Evolutionary conservation across 2,888 invertebrate species (phyloP).

Genomic region (Philhelius pedissequus): DNA sequence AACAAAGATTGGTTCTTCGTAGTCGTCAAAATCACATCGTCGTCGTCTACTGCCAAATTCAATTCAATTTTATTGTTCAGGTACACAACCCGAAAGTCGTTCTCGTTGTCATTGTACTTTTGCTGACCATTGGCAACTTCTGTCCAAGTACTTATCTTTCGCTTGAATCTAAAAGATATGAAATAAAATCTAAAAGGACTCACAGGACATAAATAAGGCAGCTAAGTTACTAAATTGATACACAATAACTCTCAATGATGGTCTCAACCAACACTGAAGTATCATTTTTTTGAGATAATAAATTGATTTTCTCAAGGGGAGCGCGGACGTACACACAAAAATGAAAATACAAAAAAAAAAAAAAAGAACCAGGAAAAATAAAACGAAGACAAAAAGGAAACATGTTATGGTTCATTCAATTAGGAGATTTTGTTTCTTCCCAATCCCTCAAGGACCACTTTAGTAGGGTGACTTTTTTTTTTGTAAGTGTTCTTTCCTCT

Average conservation of each 20-base stretch:
- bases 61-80: constrained; percentile 55
- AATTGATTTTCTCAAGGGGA: constrained; percentile 31
- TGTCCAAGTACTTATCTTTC: constrained; percentile 55
- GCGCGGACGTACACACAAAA: too few species aligned
- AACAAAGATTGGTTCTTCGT: constrained; percentile 18
- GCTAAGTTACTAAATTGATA: neutral
- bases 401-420: constrained; percentile 28
- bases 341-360: constrained; percentile 36
- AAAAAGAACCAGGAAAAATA: constrained; percentile 61
- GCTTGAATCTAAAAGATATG: constrained; percentile 44
- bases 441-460: constrained; percentile 12
- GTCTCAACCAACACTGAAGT: constrained; percentile 1
- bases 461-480: neutral
- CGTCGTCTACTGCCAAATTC: constrained; percentile 16
- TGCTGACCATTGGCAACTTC: constrained; percentile 49
- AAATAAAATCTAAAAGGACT: neutral
- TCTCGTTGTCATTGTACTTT: constrained; percentile 8
- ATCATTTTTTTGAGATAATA: constrained; percentile 14
- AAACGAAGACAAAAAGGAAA: constrained; percentile 22
- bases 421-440: constrained; percentile 15
- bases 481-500: neutral
- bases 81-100: constrained; percentile 53
- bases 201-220: neutral
- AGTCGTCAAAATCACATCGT: neutral
- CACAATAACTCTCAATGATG: neutral